Evolutionary conservation across 2,113 vertebrate species (phyloP).

Genomic region (Syngnathus scovelli): DNA sequence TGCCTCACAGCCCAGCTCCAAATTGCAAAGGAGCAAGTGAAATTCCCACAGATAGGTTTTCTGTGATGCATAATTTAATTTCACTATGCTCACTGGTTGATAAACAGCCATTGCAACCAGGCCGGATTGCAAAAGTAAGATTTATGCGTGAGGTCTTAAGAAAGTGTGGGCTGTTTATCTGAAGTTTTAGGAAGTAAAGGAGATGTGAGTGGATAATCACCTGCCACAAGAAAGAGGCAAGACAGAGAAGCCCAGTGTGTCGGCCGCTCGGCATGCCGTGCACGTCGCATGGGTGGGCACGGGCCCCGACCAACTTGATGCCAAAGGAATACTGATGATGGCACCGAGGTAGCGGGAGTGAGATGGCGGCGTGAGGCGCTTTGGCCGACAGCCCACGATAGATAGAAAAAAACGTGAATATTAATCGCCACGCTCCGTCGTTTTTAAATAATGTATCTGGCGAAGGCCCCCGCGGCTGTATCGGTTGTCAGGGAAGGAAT

Average conservation of each 20-base stretch:
- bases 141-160: background rate
- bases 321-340: conserved; percentile 68
- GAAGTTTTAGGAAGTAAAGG: background rate
- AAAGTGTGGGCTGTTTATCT: background rate
- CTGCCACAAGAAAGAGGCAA: conserved; percentile 34
- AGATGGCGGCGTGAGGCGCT: conserved; percentile 4
- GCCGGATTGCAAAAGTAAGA: background rate
- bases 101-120: conserved; percentile 24
- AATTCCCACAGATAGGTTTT: conserved; percentile 36
- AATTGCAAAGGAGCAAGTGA: conserved; percentile 25
- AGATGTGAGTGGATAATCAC: conserved; percentile 13
- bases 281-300: conserved; percentile 51
- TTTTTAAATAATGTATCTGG: conserved; percentile 66
- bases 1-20: background rate
- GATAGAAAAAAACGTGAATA: conserved; percentile 46
- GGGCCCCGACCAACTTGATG: conserved; percentile 46
- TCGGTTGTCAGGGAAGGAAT: conserved; percentile 27
- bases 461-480: conserved; percentile 39
- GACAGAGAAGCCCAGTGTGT: conserved; percentile 43
- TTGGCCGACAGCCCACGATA: conserved; percentile 38
- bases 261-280: conserved; percentile 53
- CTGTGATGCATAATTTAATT: conserved; percentile 56
- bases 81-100: conserved; percentile 38
- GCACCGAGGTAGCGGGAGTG: conserved; percentile 41
- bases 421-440: conserved; percentile 44